Base-by-base conservation (phyloP, 2,113 vertebrate genomes). In the Neodontobutis hainanensis region DNA sequence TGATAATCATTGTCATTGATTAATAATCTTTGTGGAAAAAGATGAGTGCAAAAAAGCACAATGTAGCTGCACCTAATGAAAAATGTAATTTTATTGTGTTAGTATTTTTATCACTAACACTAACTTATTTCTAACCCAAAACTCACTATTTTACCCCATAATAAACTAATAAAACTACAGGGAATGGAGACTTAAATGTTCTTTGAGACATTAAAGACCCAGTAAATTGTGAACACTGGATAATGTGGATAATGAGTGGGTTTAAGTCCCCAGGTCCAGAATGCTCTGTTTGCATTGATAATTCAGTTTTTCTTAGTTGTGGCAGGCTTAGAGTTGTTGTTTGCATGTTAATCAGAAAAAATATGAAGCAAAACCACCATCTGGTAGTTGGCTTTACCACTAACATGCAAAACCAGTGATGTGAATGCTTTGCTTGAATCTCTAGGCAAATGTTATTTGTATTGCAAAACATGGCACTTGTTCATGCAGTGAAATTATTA, bases 391-490 rank as follows among this genome's bases (percentile, higher is more conserved):
- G 43, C 66, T 57, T 34, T 45, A 61, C 81, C 70, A 71, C 78
- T 68, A 75, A 73, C 85, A 84, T 85, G 77, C 72, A 88, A 86
- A 85, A 73, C 73, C 19, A 64, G 46, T 65, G 52, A 19, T 66
- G 65, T 61, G 52, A 51, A 69, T 70, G 71, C 73, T 73, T 62
- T 75, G 80, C 49, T 69, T 48, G 40, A 61, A 65, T 82, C 57
- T 72, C 47, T 55, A n/a, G 14, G 71, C 55, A 74, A 75, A 88
- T 73, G 3, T 8, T 0, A 81, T 88, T 86, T 89, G 78, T 67
- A 43, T 85, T 53, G 77, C 77, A 88, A 87, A 88, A 27, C 14
- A 0, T 8, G 8, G 66, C 69, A 66, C 72, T 74, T 19, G 43
- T 70, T 67, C 50, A 67, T 5, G 40, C 52, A 36, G 60, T 75